Conservation (phyloP, 2,113 vertebrate species). For the Etheostoma cragini region DNA sequence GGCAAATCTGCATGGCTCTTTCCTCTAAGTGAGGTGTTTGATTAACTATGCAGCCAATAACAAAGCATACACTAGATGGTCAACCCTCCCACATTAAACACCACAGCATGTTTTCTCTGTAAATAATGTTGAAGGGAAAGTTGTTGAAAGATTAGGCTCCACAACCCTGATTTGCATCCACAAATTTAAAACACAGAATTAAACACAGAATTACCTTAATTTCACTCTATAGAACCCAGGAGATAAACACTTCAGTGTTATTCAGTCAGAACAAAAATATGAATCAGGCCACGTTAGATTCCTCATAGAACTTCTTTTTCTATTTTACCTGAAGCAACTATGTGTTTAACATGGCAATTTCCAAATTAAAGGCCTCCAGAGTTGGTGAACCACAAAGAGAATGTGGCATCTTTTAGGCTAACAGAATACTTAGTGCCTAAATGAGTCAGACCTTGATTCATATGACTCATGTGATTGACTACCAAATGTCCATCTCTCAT, state of each 20-base stretch:
- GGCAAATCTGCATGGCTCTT: not conserved
- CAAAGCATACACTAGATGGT: not conserved
- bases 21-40: not conserved
- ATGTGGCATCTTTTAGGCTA: not conserved
- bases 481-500: not conserved
- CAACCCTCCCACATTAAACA: not conserved
- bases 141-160: not conserved
- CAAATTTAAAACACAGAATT: no score
- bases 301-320: not conserved
- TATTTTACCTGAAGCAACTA: not conserved
- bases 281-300: not conserved
- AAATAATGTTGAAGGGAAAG: not conserved
- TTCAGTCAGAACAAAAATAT: not conserved
- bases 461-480: not conserved
- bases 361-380: not conserved
- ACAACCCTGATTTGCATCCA: conserved; percentile 15
- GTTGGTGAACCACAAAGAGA: not conserved
- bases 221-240: not conserved
- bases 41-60: not conserved
- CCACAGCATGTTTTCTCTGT: not conserved
- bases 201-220: conserved; percentile 28
- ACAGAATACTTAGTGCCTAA: not conserved
- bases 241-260: not conserved
- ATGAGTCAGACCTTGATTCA: not conserved
- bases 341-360: not conserved